These are phyloP conservation scores for Sycobia sp. DNA, from an alignment of 1,140 invertebrate species.

Conservation along the genomic window DNA sequence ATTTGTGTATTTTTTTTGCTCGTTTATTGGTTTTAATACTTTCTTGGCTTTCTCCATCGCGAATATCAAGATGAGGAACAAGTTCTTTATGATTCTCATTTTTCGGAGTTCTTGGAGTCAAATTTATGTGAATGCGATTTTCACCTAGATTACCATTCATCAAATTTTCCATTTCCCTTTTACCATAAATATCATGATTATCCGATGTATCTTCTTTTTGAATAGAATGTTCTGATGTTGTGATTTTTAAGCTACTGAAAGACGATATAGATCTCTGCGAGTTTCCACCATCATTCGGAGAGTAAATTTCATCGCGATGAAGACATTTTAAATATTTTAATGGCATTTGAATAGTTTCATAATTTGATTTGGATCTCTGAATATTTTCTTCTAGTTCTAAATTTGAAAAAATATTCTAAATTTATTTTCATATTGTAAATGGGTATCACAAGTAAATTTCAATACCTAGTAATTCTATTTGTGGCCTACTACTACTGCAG, in stretches of 20 bases:
- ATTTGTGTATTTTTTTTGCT: constrained; percentile 24
- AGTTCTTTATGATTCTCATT: neutral
- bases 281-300: neutral
- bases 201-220: neutral
- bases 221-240: neutral
- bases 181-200: neutral
- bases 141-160: neutral
- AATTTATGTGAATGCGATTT: neutral
- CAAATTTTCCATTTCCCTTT: constrained; percentile 13
- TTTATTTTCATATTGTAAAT: neutral
- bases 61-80: neutral
- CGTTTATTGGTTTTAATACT: constrained; percentile 18
- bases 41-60: neutral
- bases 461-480: constrained; percentile 12
- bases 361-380: constrained; percentile 52
- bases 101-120: constrained; percentile 4
- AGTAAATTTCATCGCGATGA: constrained; percentile 33
- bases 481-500: neutral
- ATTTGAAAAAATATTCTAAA: neutral
- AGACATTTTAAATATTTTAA: constrained; percentile 54
- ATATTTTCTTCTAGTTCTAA: constrained; percentile 54
- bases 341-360: constrained; percentile 51
- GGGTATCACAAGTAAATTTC: neutral
- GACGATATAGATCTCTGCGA: neutral
- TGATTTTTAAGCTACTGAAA: constrained; percentile 1